Percentiles rank a stretch among this genome's conserved stretches.
Conservation (phyloP, 1,140 invertebrate genomes). For the Alviniconcha marisindica region DNA sequence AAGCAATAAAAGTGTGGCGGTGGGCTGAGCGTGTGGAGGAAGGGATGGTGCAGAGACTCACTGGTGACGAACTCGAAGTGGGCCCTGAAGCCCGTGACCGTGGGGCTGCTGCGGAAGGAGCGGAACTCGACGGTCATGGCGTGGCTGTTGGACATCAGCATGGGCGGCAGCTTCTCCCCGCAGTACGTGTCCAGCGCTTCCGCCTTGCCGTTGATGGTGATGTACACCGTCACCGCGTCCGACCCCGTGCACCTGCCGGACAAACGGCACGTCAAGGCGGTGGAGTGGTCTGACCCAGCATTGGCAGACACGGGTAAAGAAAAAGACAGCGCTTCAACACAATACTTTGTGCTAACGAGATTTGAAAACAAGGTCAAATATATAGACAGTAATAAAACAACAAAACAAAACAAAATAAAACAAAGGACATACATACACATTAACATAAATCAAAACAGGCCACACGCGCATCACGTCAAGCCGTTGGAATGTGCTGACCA, state of each 20-base stretch:
- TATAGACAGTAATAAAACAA: too few species aligned
- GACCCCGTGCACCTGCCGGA: slow-evolving; percentile 83
- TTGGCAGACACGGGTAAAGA: background rate
- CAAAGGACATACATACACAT: too few species aligned
- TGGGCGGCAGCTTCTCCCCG: slow-evolving; percentile 85
- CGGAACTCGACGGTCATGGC: slow-evolving; percentile 89
- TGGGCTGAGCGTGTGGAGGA: too few species aligned
- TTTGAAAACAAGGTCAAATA: too few species aligned
- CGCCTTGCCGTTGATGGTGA: slow-evolving; percentile 86
- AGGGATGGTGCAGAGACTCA: too few species aligned
- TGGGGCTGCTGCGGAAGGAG: slow-evolving; percentile 82
- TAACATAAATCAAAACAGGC: too few species aligned
- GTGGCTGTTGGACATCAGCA: slow-evolving; percentile 91
- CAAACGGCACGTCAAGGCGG: background rate
- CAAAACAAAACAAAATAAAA: too few species aligned
- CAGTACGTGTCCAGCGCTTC: slow-evolving; percentile 91
- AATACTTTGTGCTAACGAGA: background rate
- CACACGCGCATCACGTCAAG: too few species aligned
- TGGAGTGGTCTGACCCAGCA: too few species aligned
- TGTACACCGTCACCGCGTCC: slow-evolving; percentile 85
- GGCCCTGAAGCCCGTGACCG: slow-evolving; percentile 89
- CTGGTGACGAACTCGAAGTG: slow-evolving; percentile 92
- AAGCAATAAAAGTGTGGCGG: too few species aligned
- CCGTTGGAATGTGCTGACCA: too few species aligned
- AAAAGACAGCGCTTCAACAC: background rate